Base-by-base conservation (phyloP, 2,888 invertebrate species). In the Tolmerus cingulatus region DNA sequence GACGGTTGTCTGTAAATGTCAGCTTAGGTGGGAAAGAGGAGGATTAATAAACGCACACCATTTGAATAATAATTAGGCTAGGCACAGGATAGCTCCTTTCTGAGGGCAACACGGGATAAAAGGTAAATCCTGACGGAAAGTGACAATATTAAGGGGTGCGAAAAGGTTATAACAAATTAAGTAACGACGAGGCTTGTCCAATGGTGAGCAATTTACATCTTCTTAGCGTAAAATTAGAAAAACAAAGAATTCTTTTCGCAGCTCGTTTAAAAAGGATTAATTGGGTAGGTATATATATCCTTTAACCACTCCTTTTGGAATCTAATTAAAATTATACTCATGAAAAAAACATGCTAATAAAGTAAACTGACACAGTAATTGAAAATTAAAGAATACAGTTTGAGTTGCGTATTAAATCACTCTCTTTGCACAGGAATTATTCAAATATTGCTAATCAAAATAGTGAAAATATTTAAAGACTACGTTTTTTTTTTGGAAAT, bases 31-130 rank as follows among this genome's bases (percentile, higher is more conserved):
- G 87, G 43, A 16, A 46, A 87, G 87, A 87, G 86, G 77, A 86
- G 87, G 87, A 86, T 87, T 87, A 87, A 87, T 87, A 88, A 87
- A 81, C 74, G 86, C 74, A 30, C 88, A 51, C 87, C 86, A 87
- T 88, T 88, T 87, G 88, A 88, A 88, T 88, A 87, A 87, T 88
- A 88, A 88, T 87, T 87, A 87, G 88, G 86, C 85, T 46, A 8
- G 16, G 46, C 43, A 74, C 74, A 85, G 30, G 46, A 5, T 27
- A 43, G 16, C 14, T 30, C 74, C n/a, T 37, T 37, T 23, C 43
- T 34, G 0, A 74, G 46, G 74, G 46, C 16, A 14, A 7, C 12
- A 23, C 23, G 27, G 46, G 57, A 74, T 37, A 74, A 86, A 86
- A 86, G 86, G 86, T 86, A 77, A 86, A 77, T 76, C 85, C 85